These are phyloP conservation scores for Barbus barbus DNA, from an alignment of 2,113 vertebrate species.

Conservation along the genomic window DNA sequence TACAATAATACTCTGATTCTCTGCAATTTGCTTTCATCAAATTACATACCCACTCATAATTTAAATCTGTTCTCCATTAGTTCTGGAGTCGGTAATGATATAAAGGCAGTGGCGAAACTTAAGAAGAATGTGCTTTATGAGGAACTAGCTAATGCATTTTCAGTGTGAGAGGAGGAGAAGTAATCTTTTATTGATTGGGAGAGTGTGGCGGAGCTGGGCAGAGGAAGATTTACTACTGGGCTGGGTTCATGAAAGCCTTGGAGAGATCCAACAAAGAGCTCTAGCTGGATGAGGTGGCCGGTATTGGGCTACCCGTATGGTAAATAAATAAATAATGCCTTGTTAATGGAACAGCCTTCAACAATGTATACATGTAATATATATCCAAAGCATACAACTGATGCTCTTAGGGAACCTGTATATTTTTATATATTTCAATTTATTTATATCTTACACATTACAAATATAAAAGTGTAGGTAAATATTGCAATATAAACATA, in stretches of 20 bases:
- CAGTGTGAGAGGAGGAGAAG: slow-evolving; percentile 20
- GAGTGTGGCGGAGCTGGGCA: slow-evolving; percentile 32
- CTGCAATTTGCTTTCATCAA: slow-evolving; percentile 24
- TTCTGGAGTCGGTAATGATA: slow-evolving; percentile 39
- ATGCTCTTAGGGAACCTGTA: neutral
- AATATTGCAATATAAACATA: neutral
- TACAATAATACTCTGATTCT: slow-evolving; percentile 27
- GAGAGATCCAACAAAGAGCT: slow-evolving; percentile 34
- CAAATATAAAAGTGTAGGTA: neutral
- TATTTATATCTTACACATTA: neutral
- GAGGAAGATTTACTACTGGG: slow-evolving; percentile 44
- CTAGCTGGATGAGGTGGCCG: neutral
- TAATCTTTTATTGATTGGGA: slow-evolving; percentile 52
- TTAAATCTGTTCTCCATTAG: slow-evolving; percentile 13
- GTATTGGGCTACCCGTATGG: neutral
- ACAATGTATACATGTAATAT: slow-evolving; percentile 1
- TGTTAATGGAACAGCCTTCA: slow-evolving; percentile 29
- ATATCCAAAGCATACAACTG: slow-evolving; percentile 12
- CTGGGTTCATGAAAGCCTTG: slow-evolving; percentile 45
- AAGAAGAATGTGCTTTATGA: slow-evolving; percentile 22
- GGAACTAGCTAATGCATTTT: slow-evolving; percentile 38
- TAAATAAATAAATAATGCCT: slow-evolving; percentile 39
- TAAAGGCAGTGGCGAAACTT: slow-evolving; percentile 41
- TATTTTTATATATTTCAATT: neutral
- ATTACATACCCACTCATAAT: slow-evolving; percentile 28